Evolutionary conservation across 2,113 vertebrate species (phyloP).

Genomic region (Physeter macrocephalus): DNA sequence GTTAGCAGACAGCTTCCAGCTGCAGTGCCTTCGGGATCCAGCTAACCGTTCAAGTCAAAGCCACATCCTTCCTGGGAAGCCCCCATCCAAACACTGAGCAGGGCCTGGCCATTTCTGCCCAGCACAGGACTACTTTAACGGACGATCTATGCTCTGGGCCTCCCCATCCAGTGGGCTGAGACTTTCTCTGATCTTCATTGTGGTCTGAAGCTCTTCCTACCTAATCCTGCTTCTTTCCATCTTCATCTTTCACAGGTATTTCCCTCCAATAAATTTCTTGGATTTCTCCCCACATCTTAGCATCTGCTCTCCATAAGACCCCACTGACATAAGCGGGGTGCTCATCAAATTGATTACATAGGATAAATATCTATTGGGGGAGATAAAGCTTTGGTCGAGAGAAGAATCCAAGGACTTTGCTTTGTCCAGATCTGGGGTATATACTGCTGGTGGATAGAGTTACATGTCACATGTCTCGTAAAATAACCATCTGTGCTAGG

Average conservation of each 20-base stretch:
- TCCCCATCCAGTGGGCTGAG: background rate
- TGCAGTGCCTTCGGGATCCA: background rate
- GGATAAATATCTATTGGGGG: background rate
- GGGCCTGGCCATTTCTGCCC: background rate
- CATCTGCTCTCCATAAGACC: background rate
- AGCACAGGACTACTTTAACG: fast-evolving
- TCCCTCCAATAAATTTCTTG: background rate
- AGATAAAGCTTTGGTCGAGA: background rate
- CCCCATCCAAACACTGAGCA: background rate
- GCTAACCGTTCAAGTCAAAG: background rate
- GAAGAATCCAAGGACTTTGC: background rate
- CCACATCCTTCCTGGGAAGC: background rate
- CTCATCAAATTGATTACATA: background rate
- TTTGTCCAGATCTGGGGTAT: background rate
- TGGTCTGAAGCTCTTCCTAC: background rate
- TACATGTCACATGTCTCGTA: background rate
- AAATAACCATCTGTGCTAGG: background rate
- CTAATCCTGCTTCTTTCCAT: background rate
- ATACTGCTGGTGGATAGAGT: background rate
- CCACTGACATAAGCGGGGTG: background rate
- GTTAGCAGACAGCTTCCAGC: too few relatives aligned
- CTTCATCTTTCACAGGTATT: background rate
- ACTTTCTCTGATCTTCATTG: background rate
- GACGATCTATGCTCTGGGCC: background rate
- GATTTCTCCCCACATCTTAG: background rate